A percentile compares a stretch with the other conserved stretches of the same genome.
Evolutionary conservation across 1,140 invertebrate genomes (phyloP).

Genomic region (Odontomachus brunneus): DNA sequence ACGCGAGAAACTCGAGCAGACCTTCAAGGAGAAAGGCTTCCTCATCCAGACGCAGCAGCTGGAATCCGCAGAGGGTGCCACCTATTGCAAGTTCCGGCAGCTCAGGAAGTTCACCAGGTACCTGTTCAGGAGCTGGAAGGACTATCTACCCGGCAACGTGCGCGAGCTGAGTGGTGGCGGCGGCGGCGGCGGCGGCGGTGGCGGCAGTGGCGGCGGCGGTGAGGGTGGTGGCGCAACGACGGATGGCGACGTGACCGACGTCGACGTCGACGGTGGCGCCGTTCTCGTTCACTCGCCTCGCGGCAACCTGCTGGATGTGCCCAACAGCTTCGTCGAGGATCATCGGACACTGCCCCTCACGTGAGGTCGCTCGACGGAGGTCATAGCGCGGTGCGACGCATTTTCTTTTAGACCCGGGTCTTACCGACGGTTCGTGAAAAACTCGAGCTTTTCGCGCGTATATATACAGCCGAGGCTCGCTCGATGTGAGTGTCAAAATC

Average conservation of each 20-base stretch:
- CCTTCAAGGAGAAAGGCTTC: slow-evolving; percentile 96
- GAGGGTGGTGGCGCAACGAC: neutral
- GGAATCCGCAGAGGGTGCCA: slow-evolving; percentile 95
- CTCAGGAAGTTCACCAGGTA: slow-evolving; percentile 96
- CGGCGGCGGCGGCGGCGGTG: slow-evolving; percentile 44
- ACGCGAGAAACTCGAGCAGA: slow-evolving; percentile 95
- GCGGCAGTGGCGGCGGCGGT: no score
- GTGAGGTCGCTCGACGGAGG: slow-evolving; percentile 59
- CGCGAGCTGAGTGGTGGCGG: slow-evolving; percentile 80
- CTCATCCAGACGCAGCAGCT: slow-evolving; percentile 96
- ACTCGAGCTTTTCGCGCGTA: no score
- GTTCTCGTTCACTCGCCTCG: slow-evolving; percentile 59
- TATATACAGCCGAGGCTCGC: no score
- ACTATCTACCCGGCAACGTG: slow-evolving; percentile 94
- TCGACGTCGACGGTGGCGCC: slow-evolving; percentile 68
- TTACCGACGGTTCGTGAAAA: neutral
- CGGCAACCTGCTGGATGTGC: slow-evolving; percentile 74
- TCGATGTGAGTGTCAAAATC: no score
- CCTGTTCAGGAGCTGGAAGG: slow-evolving; percentile 96
- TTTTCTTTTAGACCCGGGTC: no score
- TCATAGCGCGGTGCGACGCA: neutral
- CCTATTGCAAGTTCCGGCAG: slow-evolving; percentile 97
- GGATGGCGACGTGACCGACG: slow-evolving; percentile 59
- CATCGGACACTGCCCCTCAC: slow-evolving; percentile 78
- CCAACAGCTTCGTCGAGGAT: slow-evolving; percentile 76